Evolutionary conservation across 2,888 invertebrate genomes (phyloP), one percentile per base, ranked within the genome.

Genomic region (Harpalus rubripes): DNA sequence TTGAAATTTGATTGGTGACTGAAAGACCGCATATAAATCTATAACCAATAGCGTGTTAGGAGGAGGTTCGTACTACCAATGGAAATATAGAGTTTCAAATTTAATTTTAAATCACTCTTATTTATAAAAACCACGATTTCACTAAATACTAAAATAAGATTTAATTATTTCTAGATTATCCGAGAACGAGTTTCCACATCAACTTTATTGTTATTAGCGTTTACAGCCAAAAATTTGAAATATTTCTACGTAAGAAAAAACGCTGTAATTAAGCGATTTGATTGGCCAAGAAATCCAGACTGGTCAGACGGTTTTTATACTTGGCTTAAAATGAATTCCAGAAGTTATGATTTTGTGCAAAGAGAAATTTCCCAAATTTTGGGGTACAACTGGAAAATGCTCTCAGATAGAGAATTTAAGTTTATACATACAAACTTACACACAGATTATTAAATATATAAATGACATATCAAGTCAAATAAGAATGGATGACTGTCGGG

Each of bases 111-210:
- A 22, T 22, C 22, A 22, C 22, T 3, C 22, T 32, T 4, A 3
- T 32, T 32, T 32, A 32, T 5, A 5, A 32, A 32, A 32, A 32
- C 5, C 32, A 32, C 5, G 2, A 32, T 32, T 32, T 32, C 32
- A 32, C 2, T 32, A 32, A 32, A 32, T 2, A 22, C 1, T 22
- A 22, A 22, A 1, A 22, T 3, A 10, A 3, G 0, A 3, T 10
- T 1, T 52, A 52, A 12, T n/a, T 86, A 76, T 15, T 87, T 87
- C 18, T 88, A 95, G 95, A 91, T 95, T 87, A 92, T 96, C 32
- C 93, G 96, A 7, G 96, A 97, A 89, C 93, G 95, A 88, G 93
- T 97, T 85, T 96, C 96, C 4, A 96, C 96, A 1, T 93, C 95
- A 0, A 96, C 96, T 0, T 92, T 96, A 15, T 90, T 97, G 61